These are phyloP conservation scores for Hirtodrosophila cameraria DNA, from an alignment of 2,888 invertebrate genomes.

Conservation along the genomic window DNA sequence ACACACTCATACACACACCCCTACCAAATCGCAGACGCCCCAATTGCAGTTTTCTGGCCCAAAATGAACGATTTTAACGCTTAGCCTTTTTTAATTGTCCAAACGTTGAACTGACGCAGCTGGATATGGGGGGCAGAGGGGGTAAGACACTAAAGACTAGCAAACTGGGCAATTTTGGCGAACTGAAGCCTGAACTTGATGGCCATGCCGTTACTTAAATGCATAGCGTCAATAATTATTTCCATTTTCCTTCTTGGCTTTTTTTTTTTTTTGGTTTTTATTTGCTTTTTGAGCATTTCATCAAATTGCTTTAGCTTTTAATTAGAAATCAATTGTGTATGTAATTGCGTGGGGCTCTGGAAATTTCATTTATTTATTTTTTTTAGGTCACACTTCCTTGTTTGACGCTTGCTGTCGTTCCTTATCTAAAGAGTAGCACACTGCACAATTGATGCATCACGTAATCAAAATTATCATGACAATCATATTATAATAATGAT, in stretches of 20 bases:
- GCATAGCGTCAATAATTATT: slow-evolving; percentile 65
- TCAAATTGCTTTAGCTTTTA: slow-evolving; percentile 51
- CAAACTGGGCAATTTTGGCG: not conserved
- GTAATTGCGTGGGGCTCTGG: slow-evolving; percentile 46
- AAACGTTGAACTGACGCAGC: slow-evolving; percentile 20
- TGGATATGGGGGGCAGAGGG: not conserved
- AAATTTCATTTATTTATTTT: not conserved
- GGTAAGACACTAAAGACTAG: not conserved
- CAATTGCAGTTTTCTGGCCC: slow-evolving; percentile 62
- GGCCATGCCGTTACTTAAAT: slow-evolving; percentile 50
- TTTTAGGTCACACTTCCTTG: slow-evolving; percentile 10
- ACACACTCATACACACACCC: slow-evolving; percentile 14
- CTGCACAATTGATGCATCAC: not conserved
- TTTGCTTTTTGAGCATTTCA: slow-evolving; percentile 26
- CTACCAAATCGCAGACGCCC: slow-evolving; percentile 33
- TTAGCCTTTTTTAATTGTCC: slow-evolving; percentile 78
- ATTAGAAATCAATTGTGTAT: slow-evolving; percentile 74
- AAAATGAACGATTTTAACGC: slow-evolving; percentile 77
- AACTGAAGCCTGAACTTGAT: slow-evolving; percentile 50
- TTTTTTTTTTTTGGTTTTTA: slow-evolving; percentile 9
- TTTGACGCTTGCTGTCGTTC: not conserved
- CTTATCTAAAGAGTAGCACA: slow-evolving; percentile 8
- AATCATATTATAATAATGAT: slow-evolving; percentile 11
- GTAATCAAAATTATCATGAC: slow-evolving; percentile 21
- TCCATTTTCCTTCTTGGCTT: slow-evolving; percentile 3